Evolutionary conservation across 64 coral and sea anemone genomes (phyloP), one percentile per base, ranked within the genome.

Genomic region (Hydrozoanthus tunicans): DNA sequence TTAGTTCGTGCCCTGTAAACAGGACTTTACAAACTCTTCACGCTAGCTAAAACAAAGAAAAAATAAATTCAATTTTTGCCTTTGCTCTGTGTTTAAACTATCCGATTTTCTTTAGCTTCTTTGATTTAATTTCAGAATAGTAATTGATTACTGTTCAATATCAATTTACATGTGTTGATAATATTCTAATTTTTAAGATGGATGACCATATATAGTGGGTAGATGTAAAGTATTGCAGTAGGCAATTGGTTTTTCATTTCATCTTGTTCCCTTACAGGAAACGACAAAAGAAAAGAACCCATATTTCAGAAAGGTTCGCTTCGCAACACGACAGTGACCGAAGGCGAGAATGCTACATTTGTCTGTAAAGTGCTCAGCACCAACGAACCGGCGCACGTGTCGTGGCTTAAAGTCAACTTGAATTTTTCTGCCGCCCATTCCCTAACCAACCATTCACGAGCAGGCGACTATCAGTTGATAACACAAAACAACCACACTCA

Each of bases 321-420:
- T 9, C 9, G 15, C 23, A 88, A 88, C 11, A 12, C 61, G 17
- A 88, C 84, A 14, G 69, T 56, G 2, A 61, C n/a, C 54, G 84
- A 88, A 59, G 84, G 84, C 23, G 24, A 74, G 6, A 88, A 88
- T 32, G 84, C 69, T 51, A 88, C 84, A 3, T 88, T 88, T 88
- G 69, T 74, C 12, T 88, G 84, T 61, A 88, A 88, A 88, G 84
- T 70, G 7, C 59, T 88, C 56, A 70, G 69, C 6, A 13, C 68
- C 6, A 58, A 88, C 5, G 9, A 60, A 56, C 68, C 54, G 26
- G 84, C 57, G 1, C 69, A 88, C 67, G 68, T 74, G 23, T 88
- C 67, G 11, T 88, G 84, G 84, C 7, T 88, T 8, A 88, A 61
- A 69, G 12, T 88, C 9, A 88, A 86, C 83, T 86, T 65, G 83